Percentiles rank a stretch among this genome's conserved stretches.
These are phyloP conservation scores for Polydrusus tereticollis DNA, from an alignment of 2,888 invertebrate genomes.

Conservation along the genomic window DNA sequence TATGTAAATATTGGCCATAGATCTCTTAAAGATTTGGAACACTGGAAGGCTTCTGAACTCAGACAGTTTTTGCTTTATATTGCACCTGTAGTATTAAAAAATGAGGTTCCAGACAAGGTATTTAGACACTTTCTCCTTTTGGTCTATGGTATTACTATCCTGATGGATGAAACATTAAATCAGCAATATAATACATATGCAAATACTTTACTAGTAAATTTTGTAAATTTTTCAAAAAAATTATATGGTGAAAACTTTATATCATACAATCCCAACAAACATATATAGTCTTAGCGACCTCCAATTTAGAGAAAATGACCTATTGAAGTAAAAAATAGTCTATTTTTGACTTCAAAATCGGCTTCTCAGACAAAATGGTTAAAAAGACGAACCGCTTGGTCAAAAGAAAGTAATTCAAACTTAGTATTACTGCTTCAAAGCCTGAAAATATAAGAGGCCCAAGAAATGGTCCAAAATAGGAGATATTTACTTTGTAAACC, in stretches of 20 bases:
- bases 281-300: too few species aligned
- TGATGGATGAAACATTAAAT: constrained; percentile 33
- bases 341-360: too few species aligned
- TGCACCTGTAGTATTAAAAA: constrained; percentile 29
- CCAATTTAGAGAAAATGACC: too few species aligned
- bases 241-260: constrained; percentile 44
- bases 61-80: constrained; percentile 48
- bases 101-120: constrained; percentile 23
- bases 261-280: constrained; percentile 47
- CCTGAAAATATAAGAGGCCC: too few species aligned
- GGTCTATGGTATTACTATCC: constrained; percentile 36
- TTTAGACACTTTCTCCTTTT: constrained; percentile 40
- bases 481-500: too few species aligned
- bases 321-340: too few species aligned
- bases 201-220: constrained; percentile 33
- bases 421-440: too few species aligned
- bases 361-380: too few species aligned
- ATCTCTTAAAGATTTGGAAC: constrained; percentile 38
- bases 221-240: constrained; percentile 38
- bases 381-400: too few species aligned
- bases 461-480: too few species aligned
- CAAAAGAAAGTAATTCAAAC: too few species aligned
- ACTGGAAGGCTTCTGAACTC: constrained; percentile 49
- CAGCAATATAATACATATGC: constrained; percentile 45
- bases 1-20: constrained; percentile 35